These are phyloP conservation scores for Brachypodius melanocephalos DNA, from an alignment of 2,113 vertebrate genomes.

Conservation along the genomic window DNA sequence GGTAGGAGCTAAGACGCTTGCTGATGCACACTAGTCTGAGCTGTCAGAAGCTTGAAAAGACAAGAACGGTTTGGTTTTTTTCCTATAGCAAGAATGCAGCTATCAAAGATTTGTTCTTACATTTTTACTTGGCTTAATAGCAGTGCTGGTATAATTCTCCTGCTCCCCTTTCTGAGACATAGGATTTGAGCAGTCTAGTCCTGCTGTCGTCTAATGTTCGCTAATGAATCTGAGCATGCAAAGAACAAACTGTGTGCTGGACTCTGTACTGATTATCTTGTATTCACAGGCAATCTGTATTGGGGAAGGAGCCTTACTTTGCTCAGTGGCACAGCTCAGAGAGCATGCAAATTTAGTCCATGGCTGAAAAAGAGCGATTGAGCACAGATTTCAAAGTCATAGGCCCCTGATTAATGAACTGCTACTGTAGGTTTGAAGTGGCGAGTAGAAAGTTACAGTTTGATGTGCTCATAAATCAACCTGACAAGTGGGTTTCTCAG, in stretches of 20 bases:
- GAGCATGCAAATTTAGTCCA: conserved; percentile 77
- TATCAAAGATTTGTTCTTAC: conserved; percentile 36
- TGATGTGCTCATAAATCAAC: conserved; percentile 93
- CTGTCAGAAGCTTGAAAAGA: background rate
- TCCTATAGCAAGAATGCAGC: conserved; percentile 6
- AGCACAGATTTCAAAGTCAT: conserved; percentile 82
- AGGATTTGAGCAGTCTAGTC: conserved; percentile 56
- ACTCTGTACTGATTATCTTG: conserved; percentile 71
- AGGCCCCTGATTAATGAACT: conserved; percentile 88
- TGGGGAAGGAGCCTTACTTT: conserved; percentile 65
- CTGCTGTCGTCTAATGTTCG: conserved; percentile 61
- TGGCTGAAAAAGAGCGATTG: conserved; percentile 68
- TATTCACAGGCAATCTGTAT: conserved; percentile 45
- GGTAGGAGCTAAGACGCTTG: conserved; percentile 73
- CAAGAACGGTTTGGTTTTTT: background rate
- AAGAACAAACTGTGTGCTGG: conserved; percentile 59
- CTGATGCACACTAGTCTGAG: background rate
- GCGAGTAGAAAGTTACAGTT: conserved; percentile 83
- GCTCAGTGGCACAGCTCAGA: conserved; percentile 70
- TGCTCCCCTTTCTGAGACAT: conserved; percentile 28
- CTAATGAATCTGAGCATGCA: conserved; percentile 66
- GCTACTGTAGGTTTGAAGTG: conserved; percentile 82
- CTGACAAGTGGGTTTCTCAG: conserved; percentile 85
- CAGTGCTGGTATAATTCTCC: conserved; percentile 48
- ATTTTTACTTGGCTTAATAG: conserved; percentile 55